Conservation (phyloP, 2,797 vertebrate species). For the Lacerta viridis region DNA sequence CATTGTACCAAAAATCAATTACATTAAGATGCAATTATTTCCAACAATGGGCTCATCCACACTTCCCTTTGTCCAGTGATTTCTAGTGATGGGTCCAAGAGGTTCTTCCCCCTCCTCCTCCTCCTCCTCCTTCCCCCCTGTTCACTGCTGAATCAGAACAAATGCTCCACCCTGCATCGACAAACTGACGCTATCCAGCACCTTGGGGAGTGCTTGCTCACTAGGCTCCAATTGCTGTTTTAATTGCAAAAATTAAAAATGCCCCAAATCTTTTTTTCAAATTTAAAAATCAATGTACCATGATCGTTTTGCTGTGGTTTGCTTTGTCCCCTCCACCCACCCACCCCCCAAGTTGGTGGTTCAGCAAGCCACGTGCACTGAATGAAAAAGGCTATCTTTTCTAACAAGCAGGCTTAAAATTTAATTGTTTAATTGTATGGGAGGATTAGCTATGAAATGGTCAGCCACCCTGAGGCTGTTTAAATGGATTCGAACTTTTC, state of each 20-base stretch:
- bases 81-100: too few relatives aligned
- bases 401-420: background rate
- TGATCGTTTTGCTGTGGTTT: background rate
- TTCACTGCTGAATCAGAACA: too few relatives aligned
- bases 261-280: background rate
- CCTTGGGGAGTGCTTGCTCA: too few relatives aligned
- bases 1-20: too few relatives aligned
- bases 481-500: background rate
- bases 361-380: background rate
- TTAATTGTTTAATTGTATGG: background rate
- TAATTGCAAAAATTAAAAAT: background rate
- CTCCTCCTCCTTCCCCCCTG: too few relatives aligned
- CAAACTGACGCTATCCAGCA: background rate
- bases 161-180: background rate
- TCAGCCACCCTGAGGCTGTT: background rate
- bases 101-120: fast-evolving
- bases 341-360: too few relatives aligned
- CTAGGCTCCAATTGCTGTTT: too few relatives aligned
- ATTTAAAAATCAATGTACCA: background rate
- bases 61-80: too few relatives aligned
- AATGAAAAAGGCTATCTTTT: background rate
- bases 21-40: too few relatives aligned
- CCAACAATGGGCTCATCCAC: too few relatives aligned
- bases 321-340: too few relatives aligned
- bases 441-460: background rate